Evolutionary conservation across 1,140 invertebrate species (phyloP), one percentile per base, ranked within the genome.

Genomic region (Lepidurus packardi): DNA sequence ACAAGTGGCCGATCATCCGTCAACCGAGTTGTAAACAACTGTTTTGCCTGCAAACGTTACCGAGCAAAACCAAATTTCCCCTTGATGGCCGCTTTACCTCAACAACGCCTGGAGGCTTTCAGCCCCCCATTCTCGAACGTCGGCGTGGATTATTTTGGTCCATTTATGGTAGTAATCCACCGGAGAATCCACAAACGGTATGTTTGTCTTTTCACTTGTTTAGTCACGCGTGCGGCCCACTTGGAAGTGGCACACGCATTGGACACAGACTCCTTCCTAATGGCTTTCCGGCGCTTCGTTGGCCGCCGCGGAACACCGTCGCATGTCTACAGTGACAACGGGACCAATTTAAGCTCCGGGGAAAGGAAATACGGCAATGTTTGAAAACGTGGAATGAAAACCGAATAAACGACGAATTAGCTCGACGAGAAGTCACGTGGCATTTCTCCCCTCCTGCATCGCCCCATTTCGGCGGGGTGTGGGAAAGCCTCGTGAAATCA

Each of bases 201-300:
- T 24, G 77, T 16, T 13, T 73, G 81, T n/a, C 7, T 88, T 8
- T 85, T 85, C 74, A 87, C 84, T 0, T 86, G 84, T 75, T 76
- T 82, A 81, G 47, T 82, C 78, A 74, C 84, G 82, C 80, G 81
- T 42, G 81, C 79, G 9, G 44, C 82, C 0, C 81, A 82, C 53
- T 76, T 82, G 43, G 82, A 82, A 76, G 43, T 81, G 21, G 76
- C 81, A 10, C 25, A 74, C 16, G 25, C 73, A 6, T 43, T 82
- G 16, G 74, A 43, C 21, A 82, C 81, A 21, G 73, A 80, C 13
- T 53, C 73, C 4, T 81, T 81, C 75, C 25, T 81, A 42, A 44
- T 42, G 41, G 74, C 44, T 13, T 21, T 75, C 43, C 65, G 75
- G 47, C 43, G 82, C 13, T 84, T 84, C 73, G 78, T 81, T 21